Evolutionary conservation across 2,113 vertebrate species (phyloP).

Genomic region (Tragelaphus buxtoni): DNA sequence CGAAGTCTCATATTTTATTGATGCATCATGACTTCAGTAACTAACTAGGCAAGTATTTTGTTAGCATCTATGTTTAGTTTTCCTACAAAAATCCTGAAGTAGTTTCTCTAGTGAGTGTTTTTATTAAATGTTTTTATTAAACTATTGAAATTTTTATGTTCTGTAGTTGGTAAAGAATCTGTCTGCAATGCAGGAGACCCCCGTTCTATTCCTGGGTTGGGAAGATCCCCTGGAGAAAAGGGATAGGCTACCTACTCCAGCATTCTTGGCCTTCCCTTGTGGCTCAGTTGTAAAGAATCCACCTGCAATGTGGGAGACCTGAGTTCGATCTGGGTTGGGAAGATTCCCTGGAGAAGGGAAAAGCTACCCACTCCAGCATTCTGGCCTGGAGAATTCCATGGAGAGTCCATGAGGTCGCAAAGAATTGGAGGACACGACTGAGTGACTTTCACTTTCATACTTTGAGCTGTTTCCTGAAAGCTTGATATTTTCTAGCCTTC

Average conservation of each 20-base stretch:
- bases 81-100: background rate
- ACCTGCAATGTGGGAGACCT: background rate
- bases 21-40: background rate
- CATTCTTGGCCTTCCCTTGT: background rate
- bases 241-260: background rate
- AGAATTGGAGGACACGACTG: background rate
- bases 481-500: background rate
- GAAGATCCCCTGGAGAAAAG: background rate
- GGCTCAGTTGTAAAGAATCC: background rate
- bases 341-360: background rate
- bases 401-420: background rate
- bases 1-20: background rate
- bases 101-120: background rate
- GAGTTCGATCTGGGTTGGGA: background rate
- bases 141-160: background rate
- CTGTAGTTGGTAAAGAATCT: background rate
- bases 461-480: background rate
- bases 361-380: background rate
- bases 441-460: background rate
- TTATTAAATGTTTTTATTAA: slow-evolving; percentile 7
- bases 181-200: background rate
- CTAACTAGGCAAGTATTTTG: background rate
- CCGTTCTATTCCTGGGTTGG: background rate
- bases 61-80: background rate
- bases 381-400: background rate